Evolutionary conservation across 2,888 invertebrate species (phyloP).

Genomic region (Chymomyza amoena): DNA sequence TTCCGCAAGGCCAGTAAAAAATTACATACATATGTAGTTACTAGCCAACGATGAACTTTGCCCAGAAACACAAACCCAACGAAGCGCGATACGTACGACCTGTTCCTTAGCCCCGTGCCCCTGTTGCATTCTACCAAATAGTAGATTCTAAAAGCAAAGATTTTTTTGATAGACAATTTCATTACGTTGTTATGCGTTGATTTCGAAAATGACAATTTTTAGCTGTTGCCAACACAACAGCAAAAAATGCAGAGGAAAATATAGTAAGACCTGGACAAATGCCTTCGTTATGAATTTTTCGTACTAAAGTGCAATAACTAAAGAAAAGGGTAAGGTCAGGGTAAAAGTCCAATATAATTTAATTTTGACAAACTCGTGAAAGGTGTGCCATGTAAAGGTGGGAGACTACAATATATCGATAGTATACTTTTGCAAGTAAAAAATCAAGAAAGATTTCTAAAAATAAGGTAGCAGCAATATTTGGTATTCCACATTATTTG

Average conservation of each 20-base stretch:
- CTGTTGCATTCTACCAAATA: not conserved
- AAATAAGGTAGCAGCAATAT: no score
- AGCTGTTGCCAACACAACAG: constrained; percentile 22
- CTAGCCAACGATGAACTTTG: not conserved
- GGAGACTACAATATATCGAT: no score
- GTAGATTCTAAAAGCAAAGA: not conserved
- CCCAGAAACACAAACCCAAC: not conserved
- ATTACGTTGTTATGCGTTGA: constrained; percentile 49
- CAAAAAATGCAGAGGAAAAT: constrained; percentile 12
- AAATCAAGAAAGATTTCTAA: no score
- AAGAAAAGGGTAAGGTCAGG: no score
- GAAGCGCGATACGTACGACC: not conserved
- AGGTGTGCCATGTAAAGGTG: no score
- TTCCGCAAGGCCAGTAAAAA: not conserved
- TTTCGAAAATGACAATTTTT: constrained; percentile 53
- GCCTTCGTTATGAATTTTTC: no score
- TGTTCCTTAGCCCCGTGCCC: not conserved
- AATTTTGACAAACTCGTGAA: no score
- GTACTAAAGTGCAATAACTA: no score
- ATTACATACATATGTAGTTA: not conserved
- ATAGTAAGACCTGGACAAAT: no score
- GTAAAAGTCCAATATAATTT: no score
- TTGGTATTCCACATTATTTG: no score
- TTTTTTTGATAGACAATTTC: constrained; percentile 1
- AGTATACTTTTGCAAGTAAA: no score